phyloP scores from a whole-genome alignment of 2,113 vertebrate genomes.

The human region DNA sequence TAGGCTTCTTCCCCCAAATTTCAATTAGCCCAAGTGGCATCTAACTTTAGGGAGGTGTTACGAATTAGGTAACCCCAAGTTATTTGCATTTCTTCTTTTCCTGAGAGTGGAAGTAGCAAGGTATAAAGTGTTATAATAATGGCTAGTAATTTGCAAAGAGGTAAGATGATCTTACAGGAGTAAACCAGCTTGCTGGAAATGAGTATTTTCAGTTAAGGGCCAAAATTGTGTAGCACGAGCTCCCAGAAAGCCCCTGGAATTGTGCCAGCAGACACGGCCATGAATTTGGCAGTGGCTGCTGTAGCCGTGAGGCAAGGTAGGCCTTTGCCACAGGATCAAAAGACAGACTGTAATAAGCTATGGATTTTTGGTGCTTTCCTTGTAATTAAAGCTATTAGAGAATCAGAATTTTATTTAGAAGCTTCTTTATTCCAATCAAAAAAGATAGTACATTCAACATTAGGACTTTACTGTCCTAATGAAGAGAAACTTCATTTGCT shows the following conservation, averaged over 20 bases:
- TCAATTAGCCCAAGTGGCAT: neutral
- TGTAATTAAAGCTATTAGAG: constrained; percentile 48
- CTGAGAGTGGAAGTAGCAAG: neutral
- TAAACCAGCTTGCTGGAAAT: neutral
- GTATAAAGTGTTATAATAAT: neutral
- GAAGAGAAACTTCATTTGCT: neutral
- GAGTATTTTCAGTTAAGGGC: neutral
- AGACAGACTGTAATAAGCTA: neutral
- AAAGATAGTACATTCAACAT: neutral
- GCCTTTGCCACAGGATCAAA: constrained; percentile 33
- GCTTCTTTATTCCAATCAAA: neutral
- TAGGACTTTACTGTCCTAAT: neutral
- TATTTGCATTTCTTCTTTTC: neutral
- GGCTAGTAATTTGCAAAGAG: constrained; percentile 21
- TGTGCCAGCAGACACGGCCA: neutral
- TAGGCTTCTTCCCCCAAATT: neutral
- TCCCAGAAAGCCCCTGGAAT: neutral
- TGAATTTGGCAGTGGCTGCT: neutral
- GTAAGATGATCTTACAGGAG: neutral
- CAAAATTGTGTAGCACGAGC: neutral
- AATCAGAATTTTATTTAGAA: constrained; percentile 42
- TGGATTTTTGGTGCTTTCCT: neutral
- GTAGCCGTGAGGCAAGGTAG: neutral
- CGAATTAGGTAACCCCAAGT: neutral
- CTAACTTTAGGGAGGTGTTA: neutral